Evolutionary conservation across 2,888 invertebrate genomes (phyloP).

Genomic region (Slavum lentiscoides): DNA sequence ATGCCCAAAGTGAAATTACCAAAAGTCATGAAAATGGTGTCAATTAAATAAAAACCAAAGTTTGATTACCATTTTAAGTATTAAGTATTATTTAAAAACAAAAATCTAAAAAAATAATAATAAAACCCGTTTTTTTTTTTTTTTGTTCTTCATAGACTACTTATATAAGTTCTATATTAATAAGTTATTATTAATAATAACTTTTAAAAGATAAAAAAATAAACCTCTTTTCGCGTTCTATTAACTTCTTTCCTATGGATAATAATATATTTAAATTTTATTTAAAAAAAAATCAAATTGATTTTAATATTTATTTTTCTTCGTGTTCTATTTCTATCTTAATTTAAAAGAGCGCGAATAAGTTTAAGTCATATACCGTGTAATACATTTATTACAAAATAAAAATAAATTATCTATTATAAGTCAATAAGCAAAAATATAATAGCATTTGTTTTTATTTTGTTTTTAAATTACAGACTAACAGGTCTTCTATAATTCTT

Average conservation of each 20-base stretch:
- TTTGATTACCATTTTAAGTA: slow-evolving; percentile 50
- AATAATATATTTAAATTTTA: slow-evolving; percentile 27
- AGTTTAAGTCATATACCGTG: slow-evolving; percentile 34
- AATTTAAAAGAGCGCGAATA: slow-evolving; percentile 40
- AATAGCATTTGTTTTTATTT: not conserved
- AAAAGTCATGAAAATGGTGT: slow-evolving; percentile 46
- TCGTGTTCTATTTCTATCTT: slow-evolving; percentile 43
- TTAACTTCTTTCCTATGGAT: slow-evolving; percentile 35
- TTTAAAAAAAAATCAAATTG: slow-evolving; percentile 40
- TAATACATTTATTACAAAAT: slow-evolving; percentile 20
- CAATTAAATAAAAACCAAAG: slow-evolving; percentile 39
- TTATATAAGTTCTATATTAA: slow-evolving; percentile 49
- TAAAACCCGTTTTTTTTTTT: slow-evolving; percentile 42
- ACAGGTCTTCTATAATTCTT: not conserved
- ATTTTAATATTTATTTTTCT: slow-evolving; percentile 52
- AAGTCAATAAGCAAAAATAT: slow-evolving; percentile 30
- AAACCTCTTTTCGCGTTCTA: slow-evolving; percentile 46
- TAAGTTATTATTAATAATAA: slow-evolving; percentile 16
- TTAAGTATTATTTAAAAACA: slow-evolving; percentile 46
- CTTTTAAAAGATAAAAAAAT: slow-evolving; percentile 25
- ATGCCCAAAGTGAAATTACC: slow-evolving; percentile 35
- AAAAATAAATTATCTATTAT: not conserved
- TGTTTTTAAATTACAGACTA: not conserved
- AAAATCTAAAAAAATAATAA: not conserved
- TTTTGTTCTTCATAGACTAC: slow-evolving; percentile 49